Evolutionary conservation across 1,140 invertebrate genomes (phyloP).

Genomic region (Pseudomyrmex dendroicus): DNA sequence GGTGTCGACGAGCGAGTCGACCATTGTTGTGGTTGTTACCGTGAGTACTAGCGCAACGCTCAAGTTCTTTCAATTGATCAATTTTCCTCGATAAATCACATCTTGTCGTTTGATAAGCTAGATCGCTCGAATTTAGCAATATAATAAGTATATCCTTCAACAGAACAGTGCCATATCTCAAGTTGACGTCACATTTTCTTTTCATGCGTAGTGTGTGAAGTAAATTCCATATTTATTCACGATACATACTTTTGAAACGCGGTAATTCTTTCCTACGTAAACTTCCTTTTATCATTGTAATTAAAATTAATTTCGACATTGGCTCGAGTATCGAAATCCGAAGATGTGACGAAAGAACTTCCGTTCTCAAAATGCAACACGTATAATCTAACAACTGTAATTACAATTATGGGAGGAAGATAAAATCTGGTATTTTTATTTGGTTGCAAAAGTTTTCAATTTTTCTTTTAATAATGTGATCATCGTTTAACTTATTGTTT

Average conservation of each 20-base stretch:
- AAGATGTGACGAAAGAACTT: not conserved
- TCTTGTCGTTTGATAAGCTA: no score
- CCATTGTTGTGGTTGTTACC: slow-evolving; percentile 70
- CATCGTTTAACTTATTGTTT: no score
- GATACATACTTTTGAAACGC: not conserved
- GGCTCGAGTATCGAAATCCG: not conserved
- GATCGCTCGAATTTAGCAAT: not conserved
- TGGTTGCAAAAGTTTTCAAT: no score
- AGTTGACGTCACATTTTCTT: not conserved
- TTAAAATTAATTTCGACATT: not conserved
- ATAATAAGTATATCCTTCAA: not conserved
- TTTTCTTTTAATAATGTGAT: no score
- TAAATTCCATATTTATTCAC: not conserved
- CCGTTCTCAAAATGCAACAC: slow-evolving; percentile 5
- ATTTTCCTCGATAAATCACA: not conserved
- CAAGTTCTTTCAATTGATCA: not conserved
- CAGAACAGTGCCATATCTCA: slow-evolving; percentile 19
- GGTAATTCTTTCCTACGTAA: not conserved
- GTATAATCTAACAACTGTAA: not conserved
- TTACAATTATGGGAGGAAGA: not conserved
- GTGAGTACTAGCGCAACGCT: slow-evolving; percentile 61
- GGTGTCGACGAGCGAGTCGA: slow-evolving; percentile 65
- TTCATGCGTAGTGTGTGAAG: not conserved
- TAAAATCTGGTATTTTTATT: no score
- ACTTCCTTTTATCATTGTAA: not conserved